Evolutionary conservation across 2,888 invertebrate species (phyloP).

Genomic region (Bursaphelenchus okinawaensis): DNA sequence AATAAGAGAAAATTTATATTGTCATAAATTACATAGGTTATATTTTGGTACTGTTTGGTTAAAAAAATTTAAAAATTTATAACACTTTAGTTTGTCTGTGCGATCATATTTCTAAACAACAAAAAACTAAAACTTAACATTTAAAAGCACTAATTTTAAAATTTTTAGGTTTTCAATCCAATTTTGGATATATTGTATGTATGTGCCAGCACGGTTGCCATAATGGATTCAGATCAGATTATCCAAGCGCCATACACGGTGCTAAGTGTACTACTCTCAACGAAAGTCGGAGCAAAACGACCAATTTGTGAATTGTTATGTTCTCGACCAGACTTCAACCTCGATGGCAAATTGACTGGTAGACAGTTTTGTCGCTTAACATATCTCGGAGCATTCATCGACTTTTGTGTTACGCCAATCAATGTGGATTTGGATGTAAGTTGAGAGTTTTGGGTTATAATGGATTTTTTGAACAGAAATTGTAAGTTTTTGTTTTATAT

Average conservation of each 20-base stretch:
- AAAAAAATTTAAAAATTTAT: no score
- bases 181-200: conserved; percentile 28
- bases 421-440: conserved; percentile 23
- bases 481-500: conserved; percentile 2
- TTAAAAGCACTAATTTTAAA: not conserved
- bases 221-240: conserved; percentile 13
- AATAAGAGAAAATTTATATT: no score
- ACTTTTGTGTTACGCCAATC: conserved; percentile 51
- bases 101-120: not conserved
- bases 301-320: conserved; percentile 30
- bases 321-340: conserved; percentile 1
- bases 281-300: conserved; percentile 23
- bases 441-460: not conserved
- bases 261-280: conserved; percentile 17
- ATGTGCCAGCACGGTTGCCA: conserved; percentile 9
- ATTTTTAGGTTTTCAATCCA: conserved; percentile 35
- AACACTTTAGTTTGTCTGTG: not conserved
- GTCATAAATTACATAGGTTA: no score
- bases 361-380: conserved; percentile 79
- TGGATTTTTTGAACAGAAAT: no score
- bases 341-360: conserved; percentile 61
- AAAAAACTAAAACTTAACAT: not conserved
- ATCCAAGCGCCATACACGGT: conserved; percentile 16
- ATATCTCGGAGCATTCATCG: conserved; percentile 83
- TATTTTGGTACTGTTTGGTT: no score